Conservation (phyloP, 2,888 invertebrate species). For the Andricus quercusramuli region DNA sequence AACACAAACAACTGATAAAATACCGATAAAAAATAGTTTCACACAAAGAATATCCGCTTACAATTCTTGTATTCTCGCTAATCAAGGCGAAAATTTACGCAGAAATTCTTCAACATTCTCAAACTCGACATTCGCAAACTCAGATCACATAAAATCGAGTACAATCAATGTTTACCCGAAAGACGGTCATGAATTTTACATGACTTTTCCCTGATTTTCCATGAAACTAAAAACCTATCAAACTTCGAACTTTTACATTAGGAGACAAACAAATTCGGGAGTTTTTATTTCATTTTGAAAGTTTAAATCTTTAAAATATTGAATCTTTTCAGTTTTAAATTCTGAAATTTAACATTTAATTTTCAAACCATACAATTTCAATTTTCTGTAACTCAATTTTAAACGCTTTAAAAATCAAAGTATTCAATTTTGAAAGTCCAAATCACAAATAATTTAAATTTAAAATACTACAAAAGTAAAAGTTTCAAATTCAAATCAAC, state of each 20-base stretch:
- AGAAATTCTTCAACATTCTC: not conserved
- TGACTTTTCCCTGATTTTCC: not conserved
- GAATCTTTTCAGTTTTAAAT: no score
- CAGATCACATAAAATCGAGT: not conserved
- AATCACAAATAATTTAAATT: no score
- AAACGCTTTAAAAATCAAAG: no score
- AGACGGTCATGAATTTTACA: not conserved
- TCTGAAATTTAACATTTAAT: no score
- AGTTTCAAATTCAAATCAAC: no score
- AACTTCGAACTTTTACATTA: not conserved
- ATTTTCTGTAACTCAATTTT: no score
- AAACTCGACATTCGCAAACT: not conserved
- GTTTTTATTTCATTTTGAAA: no score
- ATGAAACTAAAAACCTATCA: not conserved
- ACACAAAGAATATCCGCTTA: not conserved
- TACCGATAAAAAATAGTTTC: conserved; percentile 15
- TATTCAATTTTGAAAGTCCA: no score
- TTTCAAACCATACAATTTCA: no score
- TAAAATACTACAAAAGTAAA: no score
- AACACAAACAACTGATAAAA: conserved; percentile 17
- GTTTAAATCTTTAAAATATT: no score
- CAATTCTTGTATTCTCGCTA: not conserved
- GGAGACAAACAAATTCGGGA: no score
- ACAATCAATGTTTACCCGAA: conserved; percentile 10
- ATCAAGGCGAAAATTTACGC: not conserved